Conservation (phyloP, 2,888 invertebrate genomes). For the Rhamphomyia laevipes region DNA sequence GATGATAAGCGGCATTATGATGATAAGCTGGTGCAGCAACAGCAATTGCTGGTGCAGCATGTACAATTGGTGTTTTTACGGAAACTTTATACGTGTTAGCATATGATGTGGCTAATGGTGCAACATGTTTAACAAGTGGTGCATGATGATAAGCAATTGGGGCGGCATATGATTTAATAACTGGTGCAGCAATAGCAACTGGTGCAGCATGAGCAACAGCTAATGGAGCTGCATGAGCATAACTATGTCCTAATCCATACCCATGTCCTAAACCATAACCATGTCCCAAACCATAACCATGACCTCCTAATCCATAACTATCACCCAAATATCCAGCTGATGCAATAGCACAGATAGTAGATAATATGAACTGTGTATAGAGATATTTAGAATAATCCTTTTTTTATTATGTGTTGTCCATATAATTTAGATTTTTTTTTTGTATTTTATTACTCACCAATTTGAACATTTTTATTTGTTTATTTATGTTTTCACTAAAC, state of each 20-base stretch:
- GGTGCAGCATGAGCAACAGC: constrained; percentile 40
- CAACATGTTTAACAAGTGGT: constrained; percentile 6
- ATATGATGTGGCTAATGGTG: constrained; percentile 35
- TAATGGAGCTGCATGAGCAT: constrained; percentile 43
- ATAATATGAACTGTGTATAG: constrained; percentile 18
- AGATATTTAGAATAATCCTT: no score
- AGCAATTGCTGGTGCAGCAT: constrained; percentile 40
- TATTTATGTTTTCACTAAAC: background rate
- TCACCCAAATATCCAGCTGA: constrained; percentile 15
- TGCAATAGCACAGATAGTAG: constrained; percentile 40
- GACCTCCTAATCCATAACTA: background rate
- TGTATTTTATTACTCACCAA: background rate
- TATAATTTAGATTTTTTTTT: no score
- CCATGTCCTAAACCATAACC: background rate
- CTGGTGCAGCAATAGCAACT: constrained; percentile 14
- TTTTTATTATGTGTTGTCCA: no score
- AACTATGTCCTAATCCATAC: background rate
- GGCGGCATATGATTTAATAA: constrained; percentile 5
- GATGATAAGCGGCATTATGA: constrained; percentile 1
- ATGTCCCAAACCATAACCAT: background rate
- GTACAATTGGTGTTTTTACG: constrained; percentile 44
- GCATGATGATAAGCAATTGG: background rate
- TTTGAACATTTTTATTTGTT: background rate
- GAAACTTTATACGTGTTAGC: constrained; percentile 30
- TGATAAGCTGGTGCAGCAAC: constrained; percentile 19